Evolutionary conservation across 1,140 invertebrate genomes (phyloP).

Genomic region (Tetramorium simillimum): DNA sequence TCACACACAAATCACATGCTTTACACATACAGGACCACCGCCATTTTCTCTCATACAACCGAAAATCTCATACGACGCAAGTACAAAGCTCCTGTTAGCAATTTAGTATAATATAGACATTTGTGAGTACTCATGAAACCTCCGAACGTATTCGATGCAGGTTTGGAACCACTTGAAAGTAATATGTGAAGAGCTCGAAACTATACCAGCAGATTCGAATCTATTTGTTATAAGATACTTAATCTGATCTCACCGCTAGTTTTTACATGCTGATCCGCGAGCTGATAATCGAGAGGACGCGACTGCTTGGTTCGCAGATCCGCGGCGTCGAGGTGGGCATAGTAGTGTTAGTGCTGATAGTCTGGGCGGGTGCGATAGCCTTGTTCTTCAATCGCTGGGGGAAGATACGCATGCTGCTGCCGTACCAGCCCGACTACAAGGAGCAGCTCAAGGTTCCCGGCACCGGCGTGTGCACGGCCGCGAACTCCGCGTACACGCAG

Average conservation of each 20-base stretch:
- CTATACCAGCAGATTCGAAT: no score
- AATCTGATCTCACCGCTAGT: not conserved
- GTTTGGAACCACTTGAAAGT: no score
- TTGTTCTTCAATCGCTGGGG: conserved; percentile 97
- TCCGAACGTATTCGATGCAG: no score
- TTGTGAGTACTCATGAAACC: no score
- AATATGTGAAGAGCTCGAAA: no score
- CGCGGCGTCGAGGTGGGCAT: conserved; percentile 95
- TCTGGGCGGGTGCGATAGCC: conserved; percentile 95
- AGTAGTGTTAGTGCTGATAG: conserved; percentile 93
- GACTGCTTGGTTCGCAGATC: conserved; percentile 86
- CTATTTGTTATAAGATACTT: not conserved
- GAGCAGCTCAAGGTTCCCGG: conserved; percentile 93
- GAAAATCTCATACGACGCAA: no score
- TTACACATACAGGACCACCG: no score
- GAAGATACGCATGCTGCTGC: conserved; percentile 96
- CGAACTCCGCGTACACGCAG: conserved; percentile 83
- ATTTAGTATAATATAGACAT: no score
- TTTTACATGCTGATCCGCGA: conserved; percentile 27
- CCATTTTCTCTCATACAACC: no score
- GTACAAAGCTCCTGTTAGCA: no score
- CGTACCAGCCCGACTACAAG: conserved; percentile 96
- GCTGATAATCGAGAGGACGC: conserved; percentile 30
- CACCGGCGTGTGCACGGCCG: conserved; percentile 90
- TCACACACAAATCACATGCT: no score